Conservation (phyloP, 2,113 vertebrate species). For the Ctenomys sociabilis region DNA sequence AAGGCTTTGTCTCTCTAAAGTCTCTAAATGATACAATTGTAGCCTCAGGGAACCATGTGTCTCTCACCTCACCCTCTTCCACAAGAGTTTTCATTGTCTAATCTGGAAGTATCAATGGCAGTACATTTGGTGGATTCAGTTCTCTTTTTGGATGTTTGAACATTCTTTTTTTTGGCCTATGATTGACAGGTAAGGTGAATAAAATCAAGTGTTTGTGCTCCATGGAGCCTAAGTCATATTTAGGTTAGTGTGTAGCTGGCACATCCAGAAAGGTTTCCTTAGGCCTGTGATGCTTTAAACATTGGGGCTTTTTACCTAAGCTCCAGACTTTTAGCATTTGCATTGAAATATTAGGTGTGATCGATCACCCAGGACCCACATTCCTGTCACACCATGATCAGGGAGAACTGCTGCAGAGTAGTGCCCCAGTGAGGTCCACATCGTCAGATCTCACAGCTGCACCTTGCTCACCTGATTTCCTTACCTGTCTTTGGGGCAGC, state of each 20-base stretch:
- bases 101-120: not conserved
- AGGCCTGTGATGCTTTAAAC: not conserved
- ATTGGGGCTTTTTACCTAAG: not conserved
- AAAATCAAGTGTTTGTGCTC: not conserved
- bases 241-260: not conserved
- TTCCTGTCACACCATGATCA: not conserved
- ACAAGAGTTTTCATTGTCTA: not conserved
- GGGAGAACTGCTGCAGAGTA: not conserved
- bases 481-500: not conserved
- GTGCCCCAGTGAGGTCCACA: not conserved
- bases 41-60: not conserved
- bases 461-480: not conserved
- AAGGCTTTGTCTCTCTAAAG: not conserved
- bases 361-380: too few species aligned
- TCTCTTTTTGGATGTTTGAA: not conserved
- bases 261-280: not conserved
- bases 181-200: not conserved
- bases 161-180: not conserved
- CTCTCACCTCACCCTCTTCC: not conserved
- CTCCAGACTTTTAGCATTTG: not conserved
- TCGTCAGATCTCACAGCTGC: not conserved
- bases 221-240: not conserved
- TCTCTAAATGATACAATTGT: not conserved
- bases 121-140: not conserved
- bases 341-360: not conserved